Conservation (phyloP, 1,140 invertebrate genomes). For the Aleiodes sp. region DNA sequence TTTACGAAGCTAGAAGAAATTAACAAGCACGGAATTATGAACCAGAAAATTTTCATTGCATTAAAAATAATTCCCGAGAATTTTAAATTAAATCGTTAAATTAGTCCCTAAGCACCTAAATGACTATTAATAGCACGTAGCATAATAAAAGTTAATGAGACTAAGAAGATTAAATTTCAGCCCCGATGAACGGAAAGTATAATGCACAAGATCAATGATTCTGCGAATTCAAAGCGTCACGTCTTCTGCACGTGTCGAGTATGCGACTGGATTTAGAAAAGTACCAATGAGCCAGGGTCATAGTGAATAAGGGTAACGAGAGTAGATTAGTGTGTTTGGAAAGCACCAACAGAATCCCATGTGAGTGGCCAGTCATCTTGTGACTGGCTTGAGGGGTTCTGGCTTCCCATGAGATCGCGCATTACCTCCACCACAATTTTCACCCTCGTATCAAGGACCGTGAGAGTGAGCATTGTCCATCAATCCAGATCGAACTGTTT, state of each 20-base stretch:
- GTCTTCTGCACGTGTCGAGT: constrained; percentile 14
- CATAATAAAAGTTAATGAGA: background rate
- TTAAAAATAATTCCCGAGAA: no score
- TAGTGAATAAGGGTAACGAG: background rate
- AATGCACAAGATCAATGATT: constrained; percentile 11
- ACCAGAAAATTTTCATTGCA: no score
- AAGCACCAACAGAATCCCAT: constrained; percentile 28
- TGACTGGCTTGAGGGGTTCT: constrained; percentile 37
- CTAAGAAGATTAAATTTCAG: background rate
- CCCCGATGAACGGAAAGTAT: no score
- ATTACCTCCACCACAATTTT: constrained; percentile 29
- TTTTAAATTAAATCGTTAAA: no score
- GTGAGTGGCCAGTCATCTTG: constrained; percentile 49
- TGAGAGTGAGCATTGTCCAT: background rate
- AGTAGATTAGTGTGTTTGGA: constrained; percentile 15
- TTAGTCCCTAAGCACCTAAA: no score
- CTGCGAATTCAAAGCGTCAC: background rate
- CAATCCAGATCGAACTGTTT: constrained; percentile 5
- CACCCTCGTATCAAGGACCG: background rate
- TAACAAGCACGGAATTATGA: no score
- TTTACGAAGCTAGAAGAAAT: no score
- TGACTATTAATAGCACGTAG: background rate
- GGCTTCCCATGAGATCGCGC: constrained; percentile 44
- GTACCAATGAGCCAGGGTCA: constrained; percentile 17
- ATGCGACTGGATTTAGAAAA: constrained; percentile 9